A percentile compares a stretch with the other conserved stretches of the same genome.
phyloP scores from a whole-genome alignment of 2,888 invertebrate genomes.

The Camponotus fellah region DNA sequence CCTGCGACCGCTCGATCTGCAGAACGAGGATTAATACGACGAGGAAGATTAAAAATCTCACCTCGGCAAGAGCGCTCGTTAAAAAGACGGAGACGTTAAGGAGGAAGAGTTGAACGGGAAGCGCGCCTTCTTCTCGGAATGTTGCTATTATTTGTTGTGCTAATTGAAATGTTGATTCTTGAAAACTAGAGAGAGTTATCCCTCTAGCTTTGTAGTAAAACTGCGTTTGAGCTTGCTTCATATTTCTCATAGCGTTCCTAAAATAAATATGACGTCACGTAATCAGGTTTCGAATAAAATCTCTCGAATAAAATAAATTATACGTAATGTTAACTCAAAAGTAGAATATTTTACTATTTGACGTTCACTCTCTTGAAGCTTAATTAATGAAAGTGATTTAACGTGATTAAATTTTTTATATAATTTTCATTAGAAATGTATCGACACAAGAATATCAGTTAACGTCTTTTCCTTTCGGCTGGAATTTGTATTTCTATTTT shows the following conservation, averaged over 20 bases:
- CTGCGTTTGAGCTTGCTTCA: no score
- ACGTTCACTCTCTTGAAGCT: not conserved
- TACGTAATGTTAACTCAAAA: not conserved
- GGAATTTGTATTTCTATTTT: not conserved
- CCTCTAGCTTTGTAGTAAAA: no score
- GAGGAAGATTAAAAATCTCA: not conserved
- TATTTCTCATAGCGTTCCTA: not conserved
- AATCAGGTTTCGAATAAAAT: not conserved
- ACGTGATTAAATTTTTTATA: not conserved
- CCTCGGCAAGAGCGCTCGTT: not conserved
- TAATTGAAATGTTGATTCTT: not conserved
- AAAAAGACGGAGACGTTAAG: not conserved
- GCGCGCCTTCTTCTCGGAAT: not conserved
- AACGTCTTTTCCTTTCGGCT: not conserved
- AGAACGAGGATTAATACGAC: not conserved
- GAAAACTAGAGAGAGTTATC: no score
- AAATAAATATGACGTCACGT: not conserved
- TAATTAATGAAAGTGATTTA: not conserved
- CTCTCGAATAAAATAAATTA: not conserved
- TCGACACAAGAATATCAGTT: slow-evolving; percentile 12
- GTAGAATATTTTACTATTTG: not conserved
- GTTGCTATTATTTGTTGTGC: not conserved
- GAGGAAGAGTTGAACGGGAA: not conserved
- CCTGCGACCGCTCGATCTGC: slow-evolving; percentile 5
- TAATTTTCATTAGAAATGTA: not conserved